Conservation (phyloP, 2,797 vertebrate genomes). For the Heteromormyrus szaboi region DNA sequence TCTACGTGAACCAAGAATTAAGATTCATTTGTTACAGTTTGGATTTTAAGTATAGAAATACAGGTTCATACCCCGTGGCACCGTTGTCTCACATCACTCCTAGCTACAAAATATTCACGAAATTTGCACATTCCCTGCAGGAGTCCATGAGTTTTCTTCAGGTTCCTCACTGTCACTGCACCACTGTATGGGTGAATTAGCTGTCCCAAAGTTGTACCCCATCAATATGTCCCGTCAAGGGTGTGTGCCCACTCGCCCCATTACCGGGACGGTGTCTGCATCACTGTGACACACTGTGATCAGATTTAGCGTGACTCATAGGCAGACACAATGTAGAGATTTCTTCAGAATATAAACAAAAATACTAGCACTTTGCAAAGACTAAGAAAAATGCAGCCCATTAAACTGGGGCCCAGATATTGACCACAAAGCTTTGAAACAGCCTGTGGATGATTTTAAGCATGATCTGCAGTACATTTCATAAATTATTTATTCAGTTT, state of each 20-base stretch:
- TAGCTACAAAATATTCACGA: not conserved
- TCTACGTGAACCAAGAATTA: not conserved
- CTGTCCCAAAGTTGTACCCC: not conserved
- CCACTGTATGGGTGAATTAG: not conserved
- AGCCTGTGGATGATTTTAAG: not conserved
- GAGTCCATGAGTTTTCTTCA: not conserved
- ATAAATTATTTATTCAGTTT: constrained; percentile 40
- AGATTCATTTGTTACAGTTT: not conserved
- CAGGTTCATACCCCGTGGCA: not conserved
- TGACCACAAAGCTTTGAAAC: not conserved
- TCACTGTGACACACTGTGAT: not conserved
- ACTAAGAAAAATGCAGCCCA: not conserved
- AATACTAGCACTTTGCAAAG: not conserved
- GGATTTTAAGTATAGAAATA: not conserved
- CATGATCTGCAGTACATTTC: not conserved
- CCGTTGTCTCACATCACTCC: not conserved
- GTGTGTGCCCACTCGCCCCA: not conserved
- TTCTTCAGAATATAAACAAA: not conserved
- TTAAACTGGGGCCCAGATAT: not conserved
- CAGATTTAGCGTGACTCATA: not conserved
- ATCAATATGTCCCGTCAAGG: not conserved
- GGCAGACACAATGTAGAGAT: not conserved
- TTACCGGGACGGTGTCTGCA: not conserved
- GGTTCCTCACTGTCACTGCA: not conserved
- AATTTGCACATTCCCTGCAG: not conserved